Evolutionary conservation across 2,888 invertebrate species (phyloP).

Genomic region (Pandemis corylana): DNA sequence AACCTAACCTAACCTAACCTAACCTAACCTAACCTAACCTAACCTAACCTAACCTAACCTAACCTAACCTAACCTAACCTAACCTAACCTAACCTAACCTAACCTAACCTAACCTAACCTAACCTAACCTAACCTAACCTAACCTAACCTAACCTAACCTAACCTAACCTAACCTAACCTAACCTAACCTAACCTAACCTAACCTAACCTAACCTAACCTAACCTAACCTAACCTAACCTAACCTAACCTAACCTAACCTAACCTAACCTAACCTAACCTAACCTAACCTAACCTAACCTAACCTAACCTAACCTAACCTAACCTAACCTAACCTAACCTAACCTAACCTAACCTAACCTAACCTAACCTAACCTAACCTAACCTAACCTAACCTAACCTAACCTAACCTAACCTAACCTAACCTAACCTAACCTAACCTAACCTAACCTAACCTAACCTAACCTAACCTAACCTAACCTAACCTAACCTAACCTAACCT

Average conservation of each 20-base stretch:
- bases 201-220: slow-evolving; percentile 38
- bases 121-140: slow-evolving; percentile 42
- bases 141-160: slow-evolving; percentile 43
- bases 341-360: slow-evolving; percentile 48
- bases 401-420: slow-evolving; percentile 48
- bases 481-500: slow-evolving; percentile 20
- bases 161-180: slow-evolving; percentile 41
- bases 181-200: slow-evolving; percentile 32
- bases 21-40: slow-evolving; percentile 38
- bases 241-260: slow-evolving; percentile 28
- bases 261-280: slow-evolving; percentile 42
- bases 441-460: slow-evolving; percentile 20
- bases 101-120: slow-evolving; percentile 40
- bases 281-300: slow-evolving; percentile 45
- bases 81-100: slow-evolving; percentile 42
- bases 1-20: slow-evolving; percentile 42
- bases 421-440: slow-evolving; percentile 46
- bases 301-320: slow-evolving; percentile 47
- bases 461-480: slow-evolving; percentile 20
- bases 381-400: slow-evolving; percentile 49
- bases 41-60: slow-evolving; percentile 42
- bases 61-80: slow-evolving; percentile 42
- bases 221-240: slow-evolving; percentile 38
- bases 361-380: slow-evolving; percentile 48
- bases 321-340: slow-evolving; percentile 47